Percentiles rank a stretch among this genome's conserved stretches.
Conservation (phyloP, 2,113 vertebrate genomes). For the Festucalex cinctus region DNA sequence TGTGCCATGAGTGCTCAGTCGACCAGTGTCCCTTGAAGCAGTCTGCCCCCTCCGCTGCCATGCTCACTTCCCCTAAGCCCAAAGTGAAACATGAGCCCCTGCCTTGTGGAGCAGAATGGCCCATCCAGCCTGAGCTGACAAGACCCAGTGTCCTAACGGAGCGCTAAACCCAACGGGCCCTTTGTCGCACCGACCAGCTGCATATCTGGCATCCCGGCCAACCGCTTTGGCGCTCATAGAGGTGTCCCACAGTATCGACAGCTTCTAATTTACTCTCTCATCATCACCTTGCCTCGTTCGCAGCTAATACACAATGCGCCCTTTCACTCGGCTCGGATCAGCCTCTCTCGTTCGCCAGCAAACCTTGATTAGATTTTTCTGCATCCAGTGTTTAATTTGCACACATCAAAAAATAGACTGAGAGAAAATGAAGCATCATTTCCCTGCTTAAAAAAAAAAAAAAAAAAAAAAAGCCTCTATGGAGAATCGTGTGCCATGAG, state of each 20-base stretch:
- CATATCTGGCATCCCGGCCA: constrained; percentile 64
- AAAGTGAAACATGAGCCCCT: constrained; percentile 65
- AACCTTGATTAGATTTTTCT: constrained; percentile 49
- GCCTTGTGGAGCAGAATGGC: constrained; percentile 58
- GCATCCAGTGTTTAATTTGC: constrained; percentile 45
- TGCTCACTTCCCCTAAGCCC: constrained; percentile 57
- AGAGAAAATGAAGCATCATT: constrained; percentile 35
- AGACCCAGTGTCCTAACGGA: constrained; percentile 73
- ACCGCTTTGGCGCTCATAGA: constrained; percentile 65
- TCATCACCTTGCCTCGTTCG: constrained; percentile 69
- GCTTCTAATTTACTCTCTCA: constrained; percentile 71
- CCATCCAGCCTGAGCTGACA: constrained; percentile 60
- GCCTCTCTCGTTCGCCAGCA: constrained; percentile 65
- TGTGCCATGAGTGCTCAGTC: constrained; percentile 64
- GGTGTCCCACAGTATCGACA: constrained; percentile 69
- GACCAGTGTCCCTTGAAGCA: constrained; percentile 60
- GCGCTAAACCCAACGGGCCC: constrained; percentile 56
- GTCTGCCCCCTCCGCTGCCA: constrained; percentile 53
- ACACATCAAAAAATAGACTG: constrained; percentile 51
- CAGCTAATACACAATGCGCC: constrained; percentile 61
- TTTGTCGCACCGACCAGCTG: constrained; percentile 56
- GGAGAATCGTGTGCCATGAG: constrained; percentile 49
- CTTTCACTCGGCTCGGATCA: constrained; percentile 62
- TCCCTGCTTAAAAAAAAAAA: constrained; percentile 44
- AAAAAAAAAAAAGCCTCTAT: constrained; percentile 37